phyloP scores from a whole-genome alignment of 1,140 invertebrate species.

The Arion vulgaris region DNA sequence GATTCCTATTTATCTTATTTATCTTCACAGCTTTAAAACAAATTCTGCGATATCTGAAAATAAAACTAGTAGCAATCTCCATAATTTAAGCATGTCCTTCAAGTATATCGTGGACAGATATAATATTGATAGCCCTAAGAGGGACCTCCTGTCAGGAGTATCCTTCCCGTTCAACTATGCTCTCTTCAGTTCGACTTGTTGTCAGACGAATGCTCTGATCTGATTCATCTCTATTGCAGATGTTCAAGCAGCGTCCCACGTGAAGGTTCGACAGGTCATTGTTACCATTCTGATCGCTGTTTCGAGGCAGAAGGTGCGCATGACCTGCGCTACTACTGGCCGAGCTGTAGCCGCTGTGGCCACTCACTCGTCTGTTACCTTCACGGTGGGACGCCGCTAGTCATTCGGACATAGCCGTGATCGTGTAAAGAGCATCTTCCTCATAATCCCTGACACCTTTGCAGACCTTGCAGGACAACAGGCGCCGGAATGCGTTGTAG shows the following conservation, averaged over 20 bases:
- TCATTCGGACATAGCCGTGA: constrained; percentile 49
- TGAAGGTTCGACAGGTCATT: background rate
- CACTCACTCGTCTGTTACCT: constrained; percentile 22
- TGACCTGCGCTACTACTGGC: constrained; percentile 21
- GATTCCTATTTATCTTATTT: too few relatives aligned
- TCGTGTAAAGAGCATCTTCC: constrained; percentile 55
- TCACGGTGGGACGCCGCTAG: constrained; percentile 48
- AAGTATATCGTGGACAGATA: too few relatives aligned
- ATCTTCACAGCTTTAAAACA: too few relatives aligned
- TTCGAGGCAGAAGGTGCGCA: background rate
- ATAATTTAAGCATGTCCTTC: too few relatives aligned
- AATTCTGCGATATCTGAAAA: too few relatives aligned
- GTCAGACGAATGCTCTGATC: background rate
- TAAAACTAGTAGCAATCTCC: too few relatives aligned
- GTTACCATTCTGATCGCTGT: background rate
- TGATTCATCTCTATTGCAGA: background rate
- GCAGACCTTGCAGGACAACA: constrained; percentile 64
- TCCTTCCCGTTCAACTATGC: background rate
- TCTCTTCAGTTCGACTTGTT: background rate
- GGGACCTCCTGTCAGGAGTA: background rate
- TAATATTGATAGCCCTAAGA: background rate
- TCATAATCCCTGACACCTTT: constrained; percentile 61
- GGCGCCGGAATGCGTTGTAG: constrained; percentile 84
- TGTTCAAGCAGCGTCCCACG: constrained; percentile 31
- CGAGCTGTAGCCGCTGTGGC: constrained; percentile 22